phyloP scores from a whole-genome alignment of 2,113 vertebrate genomes.

The Pandion haliaetus region DNA sequence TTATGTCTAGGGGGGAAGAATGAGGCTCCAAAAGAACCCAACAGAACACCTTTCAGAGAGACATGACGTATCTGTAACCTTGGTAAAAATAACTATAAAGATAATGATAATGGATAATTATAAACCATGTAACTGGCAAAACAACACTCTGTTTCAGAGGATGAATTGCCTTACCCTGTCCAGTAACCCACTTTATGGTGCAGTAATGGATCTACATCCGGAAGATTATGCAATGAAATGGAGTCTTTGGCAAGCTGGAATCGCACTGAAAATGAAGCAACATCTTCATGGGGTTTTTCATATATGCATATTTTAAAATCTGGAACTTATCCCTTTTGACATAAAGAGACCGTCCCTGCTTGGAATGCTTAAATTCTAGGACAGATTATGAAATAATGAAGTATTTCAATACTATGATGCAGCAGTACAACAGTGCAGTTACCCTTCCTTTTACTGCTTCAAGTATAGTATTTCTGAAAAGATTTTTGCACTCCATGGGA shows the following conservation, averaged over 20 bases:
- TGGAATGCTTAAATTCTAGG: constrained; percentile 21
- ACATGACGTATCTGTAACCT: not conserved
- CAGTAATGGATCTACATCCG: constrained; percentile 7
- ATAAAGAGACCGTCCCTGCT: not conserved
- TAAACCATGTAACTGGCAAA: not conserved
- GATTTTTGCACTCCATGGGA: constrained; percentile 6
- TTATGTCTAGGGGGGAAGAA: not conserved
- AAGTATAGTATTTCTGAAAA: not conserved
- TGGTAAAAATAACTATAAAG: constrained; percentile 9
- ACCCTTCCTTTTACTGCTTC: not conserved
- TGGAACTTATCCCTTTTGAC: constrained; percentile 13
- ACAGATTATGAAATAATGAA: constrained; percentile 7
- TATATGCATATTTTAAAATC: constrained; percentile 20
- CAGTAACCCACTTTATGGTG: not conserved
- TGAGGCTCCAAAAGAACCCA: not conserved
- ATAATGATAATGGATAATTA: constrained; percentile 9
- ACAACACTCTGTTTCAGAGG: constrained; percentile 1
- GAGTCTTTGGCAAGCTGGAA: constrained; percentile 44
- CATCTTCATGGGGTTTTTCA: not conserved
- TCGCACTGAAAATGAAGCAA: not conserved
- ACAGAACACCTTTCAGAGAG: not conserved
- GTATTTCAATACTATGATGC: not conserved
- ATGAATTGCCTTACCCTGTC: constrained; percentile 2
- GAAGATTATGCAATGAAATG: constrained; percentile 23
- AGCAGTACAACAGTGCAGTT: not conserved